These are phyloP conservation scores for Tragelaphus buxtoni DNA, from an alignment of 2,113 vertebrate genomes.

Conservation along the genomic window DNA sequence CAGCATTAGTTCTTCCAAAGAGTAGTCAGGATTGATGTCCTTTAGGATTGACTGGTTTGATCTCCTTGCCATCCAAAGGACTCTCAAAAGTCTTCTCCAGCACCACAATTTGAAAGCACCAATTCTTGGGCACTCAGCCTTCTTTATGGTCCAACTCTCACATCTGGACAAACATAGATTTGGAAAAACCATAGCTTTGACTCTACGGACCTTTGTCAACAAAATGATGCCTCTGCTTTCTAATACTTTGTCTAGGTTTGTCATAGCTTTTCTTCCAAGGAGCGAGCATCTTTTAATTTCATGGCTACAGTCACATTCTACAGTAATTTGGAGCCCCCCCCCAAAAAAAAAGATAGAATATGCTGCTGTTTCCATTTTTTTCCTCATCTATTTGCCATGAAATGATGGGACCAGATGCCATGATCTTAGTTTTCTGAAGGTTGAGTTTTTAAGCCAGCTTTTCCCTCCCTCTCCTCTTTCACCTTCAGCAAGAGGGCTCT, in stretches of 20 bases:
- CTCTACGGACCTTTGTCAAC: neutral
- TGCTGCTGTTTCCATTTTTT: neutral
- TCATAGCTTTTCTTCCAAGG: neutral
- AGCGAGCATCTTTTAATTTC: neutral
- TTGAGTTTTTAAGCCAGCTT: neutral
- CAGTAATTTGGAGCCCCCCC: neutral
- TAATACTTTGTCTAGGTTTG: neutral
- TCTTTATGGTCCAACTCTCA: neutral
- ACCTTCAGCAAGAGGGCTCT: neutral
- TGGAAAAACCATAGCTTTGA: neutral
- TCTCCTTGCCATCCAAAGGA: no score
- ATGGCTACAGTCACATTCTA: neutral
- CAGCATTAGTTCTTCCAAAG: no score
- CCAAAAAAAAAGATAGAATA: neutral
- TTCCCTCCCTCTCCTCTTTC: fast-evolving
- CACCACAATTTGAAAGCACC: neutral
- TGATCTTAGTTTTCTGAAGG: neutral
- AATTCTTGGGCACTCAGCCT: neutral
- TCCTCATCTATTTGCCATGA: neutral
- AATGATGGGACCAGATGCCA: neutral
- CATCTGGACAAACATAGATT: neutral
- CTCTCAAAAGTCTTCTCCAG: neutral
- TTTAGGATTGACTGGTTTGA: no score
- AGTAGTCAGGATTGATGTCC: no score
- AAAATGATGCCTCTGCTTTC: neutral